Conservation (phyloP, 2,888 invertebrate genomes). For the Xylophagus ater region DNA sequence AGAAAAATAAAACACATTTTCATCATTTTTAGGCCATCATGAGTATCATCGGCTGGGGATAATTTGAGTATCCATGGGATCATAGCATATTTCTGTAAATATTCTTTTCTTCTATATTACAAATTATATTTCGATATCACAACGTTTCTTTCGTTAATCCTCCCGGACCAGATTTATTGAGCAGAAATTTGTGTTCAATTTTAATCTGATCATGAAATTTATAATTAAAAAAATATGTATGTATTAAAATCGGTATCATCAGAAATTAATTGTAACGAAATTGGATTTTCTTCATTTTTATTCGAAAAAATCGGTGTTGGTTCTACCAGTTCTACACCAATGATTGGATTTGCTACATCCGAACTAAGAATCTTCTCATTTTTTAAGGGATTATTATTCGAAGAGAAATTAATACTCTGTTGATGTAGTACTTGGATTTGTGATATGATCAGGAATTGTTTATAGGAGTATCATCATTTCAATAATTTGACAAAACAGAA, state of each 20-base stretch:
- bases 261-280: slow-evolving; percentile 6
- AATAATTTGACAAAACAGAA: not conserved
- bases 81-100: slow-evolving; percentile 9
- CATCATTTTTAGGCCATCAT: too few relatives aligned
- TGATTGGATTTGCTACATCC: slow-evolving; percentile 12
- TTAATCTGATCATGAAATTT: slow-evolving; percentile 13
- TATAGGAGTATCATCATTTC: slow-evolving; percentile 14
- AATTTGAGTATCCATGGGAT: slow-evolving; percentile 3
- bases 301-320: slow-evolving; percentile 2
- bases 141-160: slow-evolving; percentile 13
- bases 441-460: slow-evolving; percentile 23
- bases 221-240: slow-evolving; percentile 11
- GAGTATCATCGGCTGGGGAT: slow-evolving; percentile 10
- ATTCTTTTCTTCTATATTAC: slow-evolving; percentile 11
- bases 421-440: slow-evolving; percentile 24
- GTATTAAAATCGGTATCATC: slow-evolving; percentile 1
- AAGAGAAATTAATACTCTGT: slow-evolving; percentile 27
- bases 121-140: slow-evolving; percentile 16
- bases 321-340: slow-evolving; percentile 6
- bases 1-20: too few relatives aligned
- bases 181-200: not conserved
- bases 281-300: slow-evolving; percentile 2
- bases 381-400: slow-evolving; percentile 21
- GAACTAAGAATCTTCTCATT: slow-evolving; percentile 13
- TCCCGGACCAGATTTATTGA: not conserved